These are phyloP conservation scores for Phania funesta DNA, from an alignment of 2,888 invertebrate species.

Conservation along the genomic window DNA sequence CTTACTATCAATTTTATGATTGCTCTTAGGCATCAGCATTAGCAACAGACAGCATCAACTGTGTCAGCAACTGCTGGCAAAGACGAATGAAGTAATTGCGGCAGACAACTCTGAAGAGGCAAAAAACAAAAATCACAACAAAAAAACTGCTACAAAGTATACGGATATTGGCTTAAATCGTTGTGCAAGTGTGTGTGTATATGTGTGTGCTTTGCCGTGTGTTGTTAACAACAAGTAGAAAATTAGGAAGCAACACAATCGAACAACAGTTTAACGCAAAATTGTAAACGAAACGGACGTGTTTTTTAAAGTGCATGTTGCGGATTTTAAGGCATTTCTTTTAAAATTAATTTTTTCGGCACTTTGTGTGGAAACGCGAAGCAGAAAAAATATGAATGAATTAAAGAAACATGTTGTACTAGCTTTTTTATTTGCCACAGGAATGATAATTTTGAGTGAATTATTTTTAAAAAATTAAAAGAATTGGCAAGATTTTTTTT, in stretches of 20 bases:
- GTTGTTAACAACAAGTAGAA: conserved; percentile 66
- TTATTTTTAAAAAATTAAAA: too few relatives aligned
- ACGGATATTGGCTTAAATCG: neutral
- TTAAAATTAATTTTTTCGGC: neutral
- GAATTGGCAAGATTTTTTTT: neutral
- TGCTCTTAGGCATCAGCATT: neutral
- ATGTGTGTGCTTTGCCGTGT: neutral
- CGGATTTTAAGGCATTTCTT: neutral
- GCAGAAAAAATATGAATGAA: neutral
- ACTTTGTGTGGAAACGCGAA: neutral
- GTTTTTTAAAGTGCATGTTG: conserved; percentile 2
- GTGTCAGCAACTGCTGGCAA: neutral
- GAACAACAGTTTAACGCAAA: conserved; percentile 61
- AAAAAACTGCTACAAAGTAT: conserved; percentile 18
- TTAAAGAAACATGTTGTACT: conserved; percentile 1
- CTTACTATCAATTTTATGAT: conserved; percentile 14
- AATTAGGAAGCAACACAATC: conserved; percentile 57
- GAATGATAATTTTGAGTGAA: neutral
- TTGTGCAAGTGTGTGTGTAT: neutral
- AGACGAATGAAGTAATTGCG: conserved; percentile 22
- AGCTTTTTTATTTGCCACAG: neutral
- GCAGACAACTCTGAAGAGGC: conserved; percentile 18
- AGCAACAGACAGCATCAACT: conserved; percentile 21
- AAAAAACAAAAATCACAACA: conserved; percentile 5
- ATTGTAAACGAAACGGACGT: conserved; percentile 59